Percentiles rank a stretch among this genome's conserved stretches.
phyloP scores from a whole-genome alignment of 2,888 invertebrate species.

The Drosophila yooni region DNA sequence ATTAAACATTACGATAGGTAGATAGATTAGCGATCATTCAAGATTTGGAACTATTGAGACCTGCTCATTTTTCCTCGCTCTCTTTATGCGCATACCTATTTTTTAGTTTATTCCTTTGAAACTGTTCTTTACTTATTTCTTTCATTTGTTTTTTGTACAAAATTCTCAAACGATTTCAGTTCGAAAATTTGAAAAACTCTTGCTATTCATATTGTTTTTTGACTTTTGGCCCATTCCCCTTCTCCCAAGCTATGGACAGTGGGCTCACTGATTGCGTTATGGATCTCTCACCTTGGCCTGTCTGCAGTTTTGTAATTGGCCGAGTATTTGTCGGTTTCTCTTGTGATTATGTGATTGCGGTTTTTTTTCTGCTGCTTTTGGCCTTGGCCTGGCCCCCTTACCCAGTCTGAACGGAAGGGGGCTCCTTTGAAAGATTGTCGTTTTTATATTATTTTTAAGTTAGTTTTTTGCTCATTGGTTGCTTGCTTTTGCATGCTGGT shows the following conservation, averaged over 20 bases:
- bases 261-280: conserved; percentile 30
- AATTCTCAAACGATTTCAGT: background rate
- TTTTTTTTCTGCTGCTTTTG: conserved; percentile 71
- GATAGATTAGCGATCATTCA: background rate
- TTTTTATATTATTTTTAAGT: conserved; percentile 8
- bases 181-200: background rate
- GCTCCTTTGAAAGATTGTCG: conserved; percentile 57
- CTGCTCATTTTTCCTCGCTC: no score
- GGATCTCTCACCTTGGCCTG: conserved; percentile 63
- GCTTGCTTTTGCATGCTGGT: conserved; percentile 63
- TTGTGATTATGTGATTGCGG: conserved; percentile 38
- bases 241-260: background rate
- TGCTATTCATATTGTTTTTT: background rate
- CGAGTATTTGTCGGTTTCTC: conserved; percentile 22
- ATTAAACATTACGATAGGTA: background rate
- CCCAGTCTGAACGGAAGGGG: conserved; percentile 7
- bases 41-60: background rate
- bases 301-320: conserved; percentile 40
- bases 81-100: background rate
- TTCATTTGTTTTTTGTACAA: background rate
- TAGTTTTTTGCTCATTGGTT: conserved; percentile 57
- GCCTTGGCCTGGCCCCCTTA: conserved; percentile 66
- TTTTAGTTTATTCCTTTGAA: background rate
- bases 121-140: background rate
- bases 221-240: background rate